These are phyloP conservation scores for Phylloscopus whistleri DNA, from an alignment of 2,113 vertebrate species.

Conservation along the genomic window DNA sequence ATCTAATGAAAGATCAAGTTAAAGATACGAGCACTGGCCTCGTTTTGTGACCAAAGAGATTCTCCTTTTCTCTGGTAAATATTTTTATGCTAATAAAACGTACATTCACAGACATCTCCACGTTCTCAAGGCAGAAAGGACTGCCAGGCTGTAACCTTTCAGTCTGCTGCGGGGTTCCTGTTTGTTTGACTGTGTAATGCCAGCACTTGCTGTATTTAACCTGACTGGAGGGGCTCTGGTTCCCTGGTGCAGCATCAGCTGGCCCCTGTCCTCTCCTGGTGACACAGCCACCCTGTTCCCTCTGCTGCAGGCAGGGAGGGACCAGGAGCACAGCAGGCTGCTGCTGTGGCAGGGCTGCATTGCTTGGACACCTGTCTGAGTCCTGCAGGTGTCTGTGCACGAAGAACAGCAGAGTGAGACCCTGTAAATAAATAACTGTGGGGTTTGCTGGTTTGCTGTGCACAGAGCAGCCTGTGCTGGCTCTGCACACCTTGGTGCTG, in stretches of 20 bases:
- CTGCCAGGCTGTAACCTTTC: neutral
- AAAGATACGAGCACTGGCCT: neutral
- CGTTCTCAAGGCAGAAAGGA: neutral
- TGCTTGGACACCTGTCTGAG: rapidly evolving
- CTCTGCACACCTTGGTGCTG: neutral
- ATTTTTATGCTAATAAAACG: neutral
- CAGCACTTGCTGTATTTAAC: neutral
- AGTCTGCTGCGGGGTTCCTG: neutral
- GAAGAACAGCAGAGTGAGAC: neutral
- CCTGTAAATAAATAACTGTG: neutral
- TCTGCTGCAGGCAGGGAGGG: neutral
- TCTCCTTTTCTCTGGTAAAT: neutral
- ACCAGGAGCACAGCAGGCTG: neutral
- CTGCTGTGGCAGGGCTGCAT: neutral
- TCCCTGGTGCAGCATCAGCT: rapidly evolving
- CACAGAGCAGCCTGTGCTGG: neutral
- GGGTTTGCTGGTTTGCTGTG: neutral
- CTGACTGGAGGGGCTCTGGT: neutral
- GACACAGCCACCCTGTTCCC: neutral
- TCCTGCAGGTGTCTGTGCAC: neutral
- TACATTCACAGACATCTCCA: neutral
- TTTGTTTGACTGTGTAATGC: neutral
- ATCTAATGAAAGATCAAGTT: neutral
- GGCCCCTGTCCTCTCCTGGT: neutral
- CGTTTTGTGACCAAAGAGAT: neutral